Conservation (phyloP, 2,113 vertebrate species). For the Climacteris rufus region DNA sequence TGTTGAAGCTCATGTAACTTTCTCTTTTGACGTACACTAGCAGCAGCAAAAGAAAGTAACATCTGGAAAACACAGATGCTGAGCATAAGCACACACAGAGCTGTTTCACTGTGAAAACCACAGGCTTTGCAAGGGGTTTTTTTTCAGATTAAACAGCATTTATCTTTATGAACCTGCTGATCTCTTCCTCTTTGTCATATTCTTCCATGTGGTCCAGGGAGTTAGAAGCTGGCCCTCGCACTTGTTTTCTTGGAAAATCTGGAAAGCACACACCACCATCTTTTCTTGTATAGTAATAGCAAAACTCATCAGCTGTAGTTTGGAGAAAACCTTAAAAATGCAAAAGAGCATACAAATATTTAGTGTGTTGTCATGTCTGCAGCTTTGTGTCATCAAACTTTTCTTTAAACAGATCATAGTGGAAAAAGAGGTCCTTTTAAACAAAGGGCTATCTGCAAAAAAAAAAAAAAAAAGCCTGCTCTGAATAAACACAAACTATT, state of each 20-base stretch:
- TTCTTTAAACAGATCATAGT: slow-evolving; percentile 1
- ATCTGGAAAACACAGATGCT: slow-evolving; percentile 66
- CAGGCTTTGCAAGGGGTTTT: slow-evolving; percentile 29
- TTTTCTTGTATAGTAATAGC: slow-evolving; percentile 91
- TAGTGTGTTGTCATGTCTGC: slow-evolving; percentile 26
- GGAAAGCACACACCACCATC: slow-evolving; percentile 92
- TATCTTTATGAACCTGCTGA: slow-evolving; percentile 90
- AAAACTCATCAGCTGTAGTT: slow-evolving; percentile 96
- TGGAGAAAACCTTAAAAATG: slow-evolving; percentile 90
- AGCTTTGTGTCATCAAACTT: not conserved
- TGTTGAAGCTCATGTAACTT: slow-evolving; percentile 30
- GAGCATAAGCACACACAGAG: slow-evolving; percentile 52
- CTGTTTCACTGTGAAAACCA: slow-evolving; percentile 67
- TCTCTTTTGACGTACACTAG: not conserved
- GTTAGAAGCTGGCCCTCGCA: slow-evolving; percentile 91
- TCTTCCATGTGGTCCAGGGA: slow-evolving; percentile 91
- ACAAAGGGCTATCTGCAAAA: not conserved
- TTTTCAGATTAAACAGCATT: slow-evolving; percentile 67
- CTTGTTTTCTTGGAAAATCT: slow-evolving; percentile 94
- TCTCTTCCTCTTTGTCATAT: slow-evolving; percentile 89
- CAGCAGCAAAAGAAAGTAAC: slow-evolving; percentile 53
- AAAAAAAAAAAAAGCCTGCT: not conserved
- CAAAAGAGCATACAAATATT: slow-evolving; percentile 62
- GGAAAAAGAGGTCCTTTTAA: not conserved
- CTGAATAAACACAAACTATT: not conserved